Evolutionary conservation across 2,113 vertebrate species (phyloP), one percentile per base, ranked within the genome.

Genomic region (Zosterops hypoxanthus): DNA sequence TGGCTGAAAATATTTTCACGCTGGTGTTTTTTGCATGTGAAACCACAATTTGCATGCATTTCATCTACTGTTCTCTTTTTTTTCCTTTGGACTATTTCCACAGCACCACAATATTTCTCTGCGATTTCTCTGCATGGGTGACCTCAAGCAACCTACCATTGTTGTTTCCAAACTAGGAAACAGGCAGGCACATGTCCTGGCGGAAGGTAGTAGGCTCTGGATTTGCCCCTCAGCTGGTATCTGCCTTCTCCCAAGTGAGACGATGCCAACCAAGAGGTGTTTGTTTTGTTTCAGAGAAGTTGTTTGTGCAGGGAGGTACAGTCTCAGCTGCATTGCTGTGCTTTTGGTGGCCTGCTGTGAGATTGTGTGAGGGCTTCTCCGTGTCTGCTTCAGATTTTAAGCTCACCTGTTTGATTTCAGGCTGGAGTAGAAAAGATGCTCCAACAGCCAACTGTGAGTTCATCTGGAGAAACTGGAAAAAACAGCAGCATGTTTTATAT

Each of bases 61-160:
- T 95, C 1, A 64, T 90, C 66, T 77, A 8, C 42, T 80, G 7
- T 36, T 92, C 39, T 69, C 8, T 69, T 36, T 77, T 65, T 47
- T 94, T 88, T 55, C 63, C 29, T 75, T 92, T 94, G 83, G 92
- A 88, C 49, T 83, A 56, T 57, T 92, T 90, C 82, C 87, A 93
- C 26, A 88, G 10, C 26, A 63, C 42, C 36, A 71, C 66, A 90
- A 69, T 70, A 72, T 76, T 66, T 90, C 71, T 77, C 59, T 41
- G 39, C 77, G 68, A 92, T 78, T 90, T 81, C 13, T 34, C 86
- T 77, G 11, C 9, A 4, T 77, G 47, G 39, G 26, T 94, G 86
- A 96, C 94, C 96, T 94, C 21, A 3, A 83, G 60, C 82, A 96
- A 95, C 92, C 82, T 73, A 90, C 29, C 8, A 7, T 14, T 59